Evolutionary conservation across 2,113 vertebrate genomes (phyloP), one percentile per base, ranked within the genome.

Genomic region (Telmatochromis brachygnathus): DNA sequence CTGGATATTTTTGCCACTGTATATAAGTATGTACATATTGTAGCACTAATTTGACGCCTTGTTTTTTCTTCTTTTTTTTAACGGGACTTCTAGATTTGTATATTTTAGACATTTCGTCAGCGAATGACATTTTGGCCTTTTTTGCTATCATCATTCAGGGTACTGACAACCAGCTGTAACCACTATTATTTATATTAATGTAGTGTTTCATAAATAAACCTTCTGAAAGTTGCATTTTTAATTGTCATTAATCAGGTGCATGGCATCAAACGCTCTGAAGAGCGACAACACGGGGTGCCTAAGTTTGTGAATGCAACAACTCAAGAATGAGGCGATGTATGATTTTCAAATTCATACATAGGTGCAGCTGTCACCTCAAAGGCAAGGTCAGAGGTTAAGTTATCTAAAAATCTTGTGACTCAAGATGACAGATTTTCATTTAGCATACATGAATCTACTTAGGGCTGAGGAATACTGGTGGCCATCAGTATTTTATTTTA

Each of bases 151-250:
- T 93, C 70, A 75, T 87, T 77, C 87, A 90, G 94, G 95, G 96
- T 96, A 96, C 95, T 92, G 93, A 94, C 84, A 93, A 94, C 88
- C 92, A 91, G 77, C 88, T 93, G 83, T 96, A 95, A 96, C 95
- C 96, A 96, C 95, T 96, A 93, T 91, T 93, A 92, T 95, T 91
- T 96, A 91, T 96, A 94, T 92, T 51, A 81, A 60, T 88, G 84
- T 94, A 89, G 88, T 92, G 91, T 96, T 94, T 94, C 86, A 54
- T 91, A 70, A 96, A 94, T 96, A 95, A 96, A 96, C 13, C 2
- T 8, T 91, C 21, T 82, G 55, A 85, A 90, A 79, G 37, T 81
- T 53, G 11, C 4, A 4, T 65, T 84, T 15, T 21, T 53, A 28
- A 23, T 73, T 87, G 9, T 88, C 17, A 6, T 84, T 84, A 8